These are phyloP conservation scores for Mohoua ochrocephala DNA, from an alignment of 2,113 vertebrate species.

Conservation along the genomic window DNA sequence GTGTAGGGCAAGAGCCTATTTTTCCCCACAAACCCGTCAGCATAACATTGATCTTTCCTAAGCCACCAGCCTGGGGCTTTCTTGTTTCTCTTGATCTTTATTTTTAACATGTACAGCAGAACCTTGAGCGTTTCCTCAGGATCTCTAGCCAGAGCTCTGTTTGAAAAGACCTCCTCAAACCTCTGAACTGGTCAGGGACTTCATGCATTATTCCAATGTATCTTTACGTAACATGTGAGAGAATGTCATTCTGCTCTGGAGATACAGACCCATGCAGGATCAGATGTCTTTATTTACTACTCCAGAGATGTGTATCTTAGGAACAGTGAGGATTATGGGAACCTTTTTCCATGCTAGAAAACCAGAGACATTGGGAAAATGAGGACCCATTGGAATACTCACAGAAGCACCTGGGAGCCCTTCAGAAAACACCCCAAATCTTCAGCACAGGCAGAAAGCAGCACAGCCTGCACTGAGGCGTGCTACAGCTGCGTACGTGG, in stretches of 20 bases:
- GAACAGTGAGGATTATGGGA: not conserved
- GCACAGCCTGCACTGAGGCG: not conserved
- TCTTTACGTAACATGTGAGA: not conserved
- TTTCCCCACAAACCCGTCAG: not conserved
- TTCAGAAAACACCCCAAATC: not conserved
- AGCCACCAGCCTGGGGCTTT: not conserved
- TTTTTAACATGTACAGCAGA: not conserved
- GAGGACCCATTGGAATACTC: not conserved
- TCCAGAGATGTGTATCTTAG: not conserved
- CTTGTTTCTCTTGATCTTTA: not conserved
- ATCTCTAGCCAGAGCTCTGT: not conserved
- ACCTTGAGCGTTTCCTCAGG: not conserved
- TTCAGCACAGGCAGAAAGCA: not conserved
- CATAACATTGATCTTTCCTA: not conserved
- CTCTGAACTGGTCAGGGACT: not conserved
- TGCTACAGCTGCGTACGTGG: fast-evolving
- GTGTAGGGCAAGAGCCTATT: not conserved
- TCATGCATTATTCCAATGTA: not conserved
- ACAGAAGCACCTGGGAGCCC: not conserved
- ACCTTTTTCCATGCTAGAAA: not conserved
- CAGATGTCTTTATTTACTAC: not conserved
- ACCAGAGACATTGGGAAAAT: not conserved
- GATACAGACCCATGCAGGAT: not conserved
- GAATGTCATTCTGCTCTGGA: not conserved
- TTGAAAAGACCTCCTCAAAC: not conserved